Base-by-base conservation (phyloP, 2,888 invertebrate species). In the Xiphydria camelus region DNA sequence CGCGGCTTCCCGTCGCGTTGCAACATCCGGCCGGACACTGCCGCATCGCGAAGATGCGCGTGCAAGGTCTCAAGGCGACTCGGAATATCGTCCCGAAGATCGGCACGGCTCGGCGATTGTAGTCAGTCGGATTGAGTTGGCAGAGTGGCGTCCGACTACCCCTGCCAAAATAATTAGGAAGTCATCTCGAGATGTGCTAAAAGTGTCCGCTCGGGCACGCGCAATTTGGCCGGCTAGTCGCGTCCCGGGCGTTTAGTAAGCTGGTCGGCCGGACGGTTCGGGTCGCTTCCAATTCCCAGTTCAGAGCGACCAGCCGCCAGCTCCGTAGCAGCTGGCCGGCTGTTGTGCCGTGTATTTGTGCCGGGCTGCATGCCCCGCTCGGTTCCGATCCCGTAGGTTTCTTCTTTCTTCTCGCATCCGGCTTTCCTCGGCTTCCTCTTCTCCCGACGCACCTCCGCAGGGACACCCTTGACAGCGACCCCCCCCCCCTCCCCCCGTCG, bases 81-180 rank as follows among this genome's bases (percentile, higher is more conserved):
- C n/a, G n/a, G 12, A 29, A 7, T 29, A 29, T 29, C 29, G 6
- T 29, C 2, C 1, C 29, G 15, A 29, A 15, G 29, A 29, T 29
- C 29, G 15, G 12, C 12, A 77, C 75, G 75, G 75, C 70, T 69
- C 76, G 71, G 77, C 49, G 79, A 77, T 76, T 76, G 78, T 79
- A 79, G 79, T 79, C 79, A 79, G 80, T 79, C 79, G 78, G 48
- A 49, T 79, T 23, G 25, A 45, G 34, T 25, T 37, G 38, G 47
- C 37, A 35, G 22, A 25, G 29, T 29, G 12, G 29, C 29, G 12
- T 29, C 7, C 29, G 29, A 59, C 48, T 55, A 60, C 79, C 80
- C 81, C 82, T 86, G 86, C 86, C 86, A 86, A 86, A 86, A 86
- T 85, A 84, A 86, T 86, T 85, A 84, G 83, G 83, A 84, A 85